Percentiles rank a stretch among this genome's conserved stretches.
These are phyloP conservation scores for Lasioglossum figueresi DNA, from an alignment of 2,888 invertebrate genomes.

Conservation along the genomic window DNA sequence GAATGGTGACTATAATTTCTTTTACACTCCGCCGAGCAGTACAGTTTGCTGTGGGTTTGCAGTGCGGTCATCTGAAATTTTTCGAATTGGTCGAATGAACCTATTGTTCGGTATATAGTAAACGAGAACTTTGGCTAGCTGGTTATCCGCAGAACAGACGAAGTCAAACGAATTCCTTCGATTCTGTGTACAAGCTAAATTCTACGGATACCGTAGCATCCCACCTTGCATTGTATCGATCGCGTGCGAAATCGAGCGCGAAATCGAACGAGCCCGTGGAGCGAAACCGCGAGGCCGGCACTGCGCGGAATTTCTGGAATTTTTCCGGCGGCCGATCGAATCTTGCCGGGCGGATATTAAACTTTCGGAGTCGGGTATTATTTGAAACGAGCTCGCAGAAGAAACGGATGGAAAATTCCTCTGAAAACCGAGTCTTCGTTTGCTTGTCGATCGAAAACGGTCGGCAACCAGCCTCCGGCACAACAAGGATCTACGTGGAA, in stretches of 20 bases:
- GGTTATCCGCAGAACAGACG: too few species aligned
- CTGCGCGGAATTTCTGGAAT: not conserved
- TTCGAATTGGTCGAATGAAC: too few species aligned
- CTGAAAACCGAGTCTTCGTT: not conserved
- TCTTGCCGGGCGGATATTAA: not conserved
- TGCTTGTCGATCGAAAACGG: conserved; percentile 16
- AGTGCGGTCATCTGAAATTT: too few species aligned
- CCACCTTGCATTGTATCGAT: not conserved
- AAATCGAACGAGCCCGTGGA: not conserved
- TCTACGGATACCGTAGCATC: not conserved
- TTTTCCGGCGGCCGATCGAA: not conserved
- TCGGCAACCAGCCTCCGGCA: not conserved
- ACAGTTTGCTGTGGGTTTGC: too few species aligned
- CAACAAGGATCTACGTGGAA: not conserved
- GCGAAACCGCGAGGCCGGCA: not conserved
- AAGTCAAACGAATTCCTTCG: not conserved
- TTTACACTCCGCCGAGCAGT: too few species aligned
- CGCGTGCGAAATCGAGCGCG: not conserved
- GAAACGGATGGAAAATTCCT: not conserved
- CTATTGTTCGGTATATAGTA: too few species aligned
- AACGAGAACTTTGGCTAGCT: too few species aligned
- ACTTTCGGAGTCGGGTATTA: not conserved
- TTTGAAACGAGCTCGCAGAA: not conserved
- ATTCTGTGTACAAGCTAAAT: not conserved
- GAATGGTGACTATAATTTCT: too few species aligned